phyloP scores from a whole-genome alignment of 2,888 invertebrate genomes.

The Halictus quadricinctus region DNA sequence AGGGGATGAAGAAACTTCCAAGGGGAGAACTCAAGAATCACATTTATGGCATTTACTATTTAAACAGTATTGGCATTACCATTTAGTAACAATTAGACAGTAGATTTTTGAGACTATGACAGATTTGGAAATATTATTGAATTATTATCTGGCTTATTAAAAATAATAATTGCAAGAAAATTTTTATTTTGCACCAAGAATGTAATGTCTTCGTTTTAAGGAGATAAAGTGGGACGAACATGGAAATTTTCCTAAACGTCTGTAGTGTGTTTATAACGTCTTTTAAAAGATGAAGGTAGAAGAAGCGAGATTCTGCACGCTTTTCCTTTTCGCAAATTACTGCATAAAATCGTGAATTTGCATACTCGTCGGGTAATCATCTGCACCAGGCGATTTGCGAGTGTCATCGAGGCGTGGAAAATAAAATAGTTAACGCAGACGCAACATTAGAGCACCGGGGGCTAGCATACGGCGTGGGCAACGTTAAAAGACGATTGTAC shows the following conservation, averaged over 20 bases:
- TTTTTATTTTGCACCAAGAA: too few relatives aligned
- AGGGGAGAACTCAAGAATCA: not conserved
- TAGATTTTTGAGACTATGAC: too few relatives aligned
- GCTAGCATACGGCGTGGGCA: not conserved
- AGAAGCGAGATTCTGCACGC: not conserved
- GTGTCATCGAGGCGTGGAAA: not conserved
- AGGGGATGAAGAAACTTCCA: not conserved
- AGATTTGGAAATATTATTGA: too few relatives aligned
- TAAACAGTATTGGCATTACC: too few relatives aligned
- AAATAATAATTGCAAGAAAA: too few relatives aligned
- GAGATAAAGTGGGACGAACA: not conserved
- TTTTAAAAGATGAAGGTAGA: not conserved
- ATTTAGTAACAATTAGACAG: too few relatives aligned
- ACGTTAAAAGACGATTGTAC: constrained; percentile 35
- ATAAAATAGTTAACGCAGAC: not conserved
- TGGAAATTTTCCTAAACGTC: not conserved
- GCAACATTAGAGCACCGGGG: not conserved
- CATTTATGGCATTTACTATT: too few relatives aligned
- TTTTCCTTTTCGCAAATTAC: not conserved
- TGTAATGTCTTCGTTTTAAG: not conserved
- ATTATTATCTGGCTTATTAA: too few relatives aligned
- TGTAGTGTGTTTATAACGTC: not conserved
- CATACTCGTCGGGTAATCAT: constrained; percentile 1
- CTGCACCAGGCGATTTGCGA: not conserved
- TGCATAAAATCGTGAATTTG: not conserved